Base-by-base conservation (phyloP, 2,797 vertebrate genomes). In the Epinephelus awoara region DNA sequence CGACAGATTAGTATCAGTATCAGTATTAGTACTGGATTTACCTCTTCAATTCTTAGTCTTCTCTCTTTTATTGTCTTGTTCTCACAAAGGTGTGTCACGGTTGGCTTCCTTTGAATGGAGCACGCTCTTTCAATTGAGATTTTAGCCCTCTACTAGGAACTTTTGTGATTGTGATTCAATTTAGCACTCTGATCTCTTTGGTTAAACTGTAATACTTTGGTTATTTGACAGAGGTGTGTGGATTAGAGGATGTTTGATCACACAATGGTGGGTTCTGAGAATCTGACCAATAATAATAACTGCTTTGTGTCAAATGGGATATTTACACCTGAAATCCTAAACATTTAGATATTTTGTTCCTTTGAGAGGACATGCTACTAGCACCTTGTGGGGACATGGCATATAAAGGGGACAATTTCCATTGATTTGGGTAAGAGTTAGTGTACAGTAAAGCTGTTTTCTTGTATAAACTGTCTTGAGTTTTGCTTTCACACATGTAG, bases 1-100 rank as follows among this genome's bases (percentile, higher is more conserved):
- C 79, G 83, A 85, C 85, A 95, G 95, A 95, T 95, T 95, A 95
- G 95, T 94, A 95, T 95, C 94, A 92, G 84, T 95, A 89, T 95
- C 95, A 92, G 89, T 84, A 84, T 88, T 89, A 87, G 88, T 54
- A 87, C 88, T 85, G 85, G 87, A 91, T 93, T 89, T 80, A 88
- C 83, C 75, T 88, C 85, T 85, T 81, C 71, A 44, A 82, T 83
- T 80, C 80, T 90, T 75, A 72, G 79, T 67, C 77, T 67, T 85
- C 81, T 76, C 81, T 90, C 79, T 82, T 78, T 85, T 85, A 86
- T 84, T 91, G 84, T 92, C 56, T 81, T 85, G 50, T 77, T 88
- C 74, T 84, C 75, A 71, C 80, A 90, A 85, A 77, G 77, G 50
- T 10, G 56, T 21, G 72, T 85, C 84, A 87, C 55, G 42, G 72